phyloP scores from a whole-genome alignment of 2,888 invertebrate species.

The Andricus quercusramuli region DNA sequence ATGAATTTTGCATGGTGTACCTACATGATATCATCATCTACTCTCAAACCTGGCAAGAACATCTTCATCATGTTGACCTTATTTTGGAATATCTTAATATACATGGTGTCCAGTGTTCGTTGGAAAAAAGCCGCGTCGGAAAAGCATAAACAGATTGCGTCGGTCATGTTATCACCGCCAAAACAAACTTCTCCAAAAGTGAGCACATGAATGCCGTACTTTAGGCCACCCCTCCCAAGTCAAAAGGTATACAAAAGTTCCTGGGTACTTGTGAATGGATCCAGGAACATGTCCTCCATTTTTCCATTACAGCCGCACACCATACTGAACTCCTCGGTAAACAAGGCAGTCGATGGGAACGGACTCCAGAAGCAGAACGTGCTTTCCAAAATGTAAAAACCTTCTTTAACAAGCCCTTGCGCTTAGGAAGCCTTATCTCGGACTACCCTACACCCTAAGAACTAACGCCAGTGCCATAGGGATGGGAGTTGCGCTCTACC shows the following conservation, averaged over 20 bases:
- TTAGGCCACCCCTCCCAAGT: background rate
- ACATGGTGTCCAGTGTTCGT: slow-evolving; percentile 44
- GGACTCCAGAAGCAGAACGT: no score
- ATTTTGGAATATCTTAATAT: background rate
- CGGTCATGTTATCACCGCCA: slow-evolving; percentile 53
- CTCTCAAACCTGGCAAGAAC: slow-evolving; percentile 49
- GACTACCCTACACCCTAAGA: background rate
- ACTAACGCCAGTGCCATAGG: slow-evolving; percentile 22
- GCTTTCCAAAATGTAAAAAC: slow-evolving; percentile 1
- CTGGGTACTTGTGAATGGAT: slow-evolving; percentile 51
- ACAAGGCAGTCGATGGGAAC: no score
- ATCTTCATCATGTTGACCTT: slow-evolving; percentile 53
- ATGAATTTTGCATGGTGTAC: slow-evolving; percentile 58
- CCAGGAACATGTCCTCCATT: slow-evolving; percentile 43
- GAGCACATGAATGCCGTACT: slow-evolving; percentile 38
- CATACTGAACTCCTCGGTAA: slow-evolving; percentile 15
- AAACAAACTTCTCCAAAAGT: slow-evolving; percentile 11
- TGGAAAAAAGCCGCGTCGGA: slow-evolving; percentile 55
- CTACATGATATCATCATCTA: slow-evolving; percentile 64
- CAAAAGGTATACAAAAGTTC: slow-evolving; percentile 41
- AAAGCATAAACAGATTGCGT: slow-evolving; percentile 46
- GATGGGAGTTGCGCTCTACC: slow-evolving; percentile 32
- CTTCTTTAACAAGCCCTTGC: background rate
- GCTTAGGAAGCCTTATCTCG: background rate
- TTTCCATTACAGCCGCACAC: slow-evolving; percentile 4